These are phyloP conservation scores for Hyperopisus bebe DNA, from an alignment of 2,113 vertebrate species.

Conservation along the genomic window DNA sequence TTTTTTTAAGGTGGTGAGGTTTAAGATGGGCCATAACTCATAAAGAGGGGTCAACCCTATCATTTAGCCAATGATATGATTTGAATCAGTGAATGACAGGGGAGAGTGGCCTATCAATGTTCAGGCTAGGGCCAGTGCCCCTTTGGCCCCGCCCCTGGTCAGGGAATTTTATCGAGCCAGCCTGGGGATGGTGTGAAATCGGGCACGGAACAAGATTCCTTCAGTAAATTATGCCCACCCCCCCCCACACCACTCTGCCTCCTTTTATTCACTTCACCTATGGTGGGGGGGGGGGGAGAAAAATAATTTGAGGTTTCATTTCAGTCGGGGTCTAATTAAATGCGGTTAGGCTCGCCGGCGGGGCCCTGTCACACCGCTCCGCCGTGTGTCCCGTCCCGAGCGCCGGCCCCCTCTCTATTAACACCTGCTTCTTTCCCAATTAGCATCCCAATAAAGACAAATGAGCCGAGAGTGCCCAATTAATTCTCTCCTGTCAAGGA, in stretches of 20 bases:
- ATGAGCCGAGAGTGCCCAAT: conserved; percentile 60
- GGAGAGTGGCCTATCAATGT: neutral
- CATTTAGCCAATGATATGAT: neutral
- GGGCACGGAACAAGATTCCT: neutral
- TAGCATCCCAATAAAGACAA: conserved; percentile 68
- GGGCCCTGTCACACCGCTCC: conserved; percentile 53
- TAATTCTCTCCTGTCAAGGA: conserved; percentile 64
- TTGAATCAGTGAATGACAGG: neutral
- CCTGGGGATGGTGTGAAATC: neutral
- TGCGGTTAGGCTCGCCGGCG: conserved; percentile 56
- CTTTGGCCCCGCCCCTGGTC: neutral
- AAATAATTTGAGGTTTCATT: conserved; percentile 45
- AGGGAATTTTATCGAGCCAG: neutral
- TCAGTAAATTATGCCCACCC: neutral
- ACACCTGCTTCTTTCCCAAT: conserved; percentile 68
- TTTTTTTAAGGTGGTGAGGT: neutral
- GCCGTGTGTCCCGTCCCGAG: conserved; percentile 18
- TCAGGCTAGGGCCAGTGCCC: neutral
- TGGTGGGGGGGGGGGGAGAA: conserved; percentile 13
- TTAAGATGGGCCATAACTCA: neutral
- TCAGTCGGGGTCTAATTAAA: conserved; percentile 59
- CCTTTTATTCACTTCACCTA: conserved; percentile 35
- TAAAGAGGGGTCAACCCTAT: neutral
- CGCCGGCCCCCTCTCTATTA: conserved; percentile 55
- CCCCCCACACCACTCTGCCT: neutral